A percentile compares a stretch with the other conserved stretches of the same genome.
These are phyloP conservation scores for Ataeniobius toweri DNA, from an alignment of 2,797 vertebrate species.

Conservation along the genomic window DNA sequence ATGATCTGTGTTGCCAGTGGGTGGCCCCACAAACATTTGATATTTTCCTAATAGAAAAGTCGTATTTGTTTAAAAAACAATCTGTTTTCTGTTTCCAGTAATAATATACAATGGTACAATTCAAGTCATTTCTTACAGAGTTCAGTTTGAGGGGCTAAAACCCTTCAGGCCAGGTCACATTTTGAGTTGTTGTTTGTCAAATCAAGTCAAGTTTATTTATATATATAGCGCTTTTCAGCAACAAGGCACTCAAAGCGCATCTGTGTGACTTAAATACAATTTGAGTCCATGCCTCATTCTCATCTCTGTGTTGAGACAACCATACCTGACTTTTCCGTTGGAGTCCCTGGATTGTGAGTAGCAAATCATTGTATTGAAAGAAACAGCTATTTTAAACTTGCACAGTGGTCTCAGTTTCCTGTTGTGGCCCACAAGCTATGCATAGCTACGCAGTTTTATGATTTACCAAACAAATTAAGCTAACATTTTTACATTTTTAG, in stretches of 20 bases:
- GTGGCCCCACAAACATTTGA: background rate
- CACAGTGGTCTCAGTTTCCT: too few relatives aligned
- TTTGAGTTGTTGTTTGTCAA: background rate
- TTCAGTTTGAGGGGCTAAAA: background rate
- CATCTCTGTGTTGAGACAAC: too few relatives aligned
- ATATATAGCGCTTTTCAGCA: too few relatives aligned
- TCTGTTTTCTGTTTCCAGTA: background rate
- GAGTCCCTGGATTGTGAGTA: too few relatives aligned
- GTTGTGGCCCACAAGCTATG: too few relatives aligned
- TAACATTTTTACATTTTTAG: background rate
- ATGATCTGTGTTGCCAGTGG: background rate
- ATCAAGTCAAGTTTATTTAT: too few relatives aligned
- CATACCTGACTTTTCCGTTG: too few relatives aligned
- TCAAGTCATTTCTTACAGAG: background rate
- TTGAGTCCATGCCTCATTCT: too few relatives aligned
- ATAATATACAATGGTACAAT: background rate
- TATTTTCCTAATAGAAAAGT: background rate
- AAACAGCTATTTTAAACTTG: too few relatives aligned
- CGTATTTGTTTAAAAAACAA: too few relatives aligned
- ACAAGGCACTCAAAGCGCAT: too few relatives aligned
- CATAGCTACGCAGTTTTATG: background rate
- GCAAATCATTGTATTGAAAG: too few relatives aligned
- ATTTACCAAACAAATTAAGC: background rate
- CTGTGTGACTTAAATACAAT: background rate
- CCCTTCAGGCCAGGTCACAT: background rate